These are phyloP conservation scores for Aphelenchoides besseyi DNA, from an alignment of 1,140 invertebrate species.

Conservation along the genomic window DNA sequence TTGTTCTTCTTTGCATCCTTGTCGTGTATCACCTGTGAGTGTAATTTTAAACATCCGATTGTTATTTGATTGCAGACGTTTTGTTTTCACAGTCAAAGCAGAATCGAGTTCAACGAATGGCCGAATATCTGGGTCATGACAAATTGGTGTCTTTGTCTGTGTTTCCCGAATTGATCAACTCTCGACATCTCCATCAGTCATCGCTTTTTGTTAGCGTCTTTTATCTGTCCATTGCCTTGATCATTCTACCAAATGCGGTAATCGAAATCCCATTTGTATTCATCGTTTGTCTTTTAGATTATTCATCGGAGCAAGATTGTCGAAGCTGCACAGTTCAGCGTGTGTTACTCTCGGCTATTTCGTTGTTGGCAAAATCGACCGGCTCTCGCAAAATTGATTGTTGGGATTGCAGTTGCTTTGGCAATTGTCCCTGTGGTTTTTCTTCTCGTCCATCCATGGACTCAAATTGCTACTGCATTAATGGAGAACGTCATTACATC, in stretches of 20 bases:
- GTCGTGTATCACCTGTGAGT: background rate
- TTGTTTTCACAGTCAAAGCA: background rate
- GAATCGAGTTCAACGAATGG: background rate
- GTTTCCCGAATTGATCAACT: background rate
- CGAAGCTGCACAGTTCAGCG: background rate
- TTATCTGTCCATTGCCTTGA: background rate
- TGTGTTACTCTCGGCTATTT: background rate
- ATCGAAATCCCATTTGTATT: background rate
- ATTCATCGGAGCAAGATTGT: background rate
- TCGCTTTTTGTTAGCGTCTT: background rate
- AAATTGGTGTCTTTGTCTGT: background rate
- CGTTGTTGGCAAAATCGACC: too few species aligned
- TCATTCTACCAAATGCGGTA: background rate
- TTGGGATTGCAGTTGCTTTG: background rate
- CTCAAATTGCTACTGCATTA: background rate
- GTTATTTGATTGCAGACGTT: too few species aligned
- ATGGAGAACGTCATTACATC: background rate
- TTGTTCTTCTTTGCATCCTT: background rate
- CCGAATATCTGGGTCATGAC: background rate
- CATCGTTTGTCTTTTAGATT: background rate
- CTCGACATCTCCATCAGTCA: background rate
- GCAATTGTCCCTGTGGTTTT: background rate
- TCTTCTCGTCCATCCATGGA: background rate
- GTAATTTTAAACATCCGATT: too few species aligned
- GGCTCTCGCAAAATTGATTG: too few species aligned